phyloP scores from a whole-genome alignment of 1,140 invertebrate species.

The Drosophila bipectinata region DNA sequence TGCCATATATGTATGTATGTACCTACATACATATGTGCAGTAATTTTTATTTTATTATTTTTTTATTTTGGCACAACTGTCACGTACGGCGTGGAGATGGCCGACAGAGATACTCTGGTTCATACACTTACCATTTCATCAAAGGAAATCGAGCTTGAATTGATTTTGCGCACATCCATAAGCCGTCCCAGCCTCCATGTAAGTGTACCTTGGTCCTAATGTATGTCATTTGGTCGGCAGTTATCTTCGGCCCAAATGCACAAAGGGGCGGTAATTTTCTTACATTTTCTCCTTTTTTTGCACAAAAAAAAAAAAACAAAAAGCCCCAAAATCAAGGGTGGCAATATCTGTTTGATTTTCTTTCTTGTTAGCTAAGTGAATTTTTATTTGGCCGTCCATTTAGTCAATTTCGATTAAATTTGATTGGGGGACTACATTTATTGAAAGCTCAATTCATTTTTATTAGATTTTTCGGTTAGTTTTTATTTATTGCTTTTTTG shows the following conservation, averaged over 20 bases:
- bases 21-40: constrained; percentile 23
- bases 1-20: background rate
- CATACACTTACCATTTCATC: constrained; percentile 60
- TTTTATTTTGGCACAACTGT: constrained; percentile 59
- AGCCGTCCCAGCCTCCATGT: constrained; percentile 5
- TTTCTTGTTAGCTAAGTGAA: constrained; percentile 64
- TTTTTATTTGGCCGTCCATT: no score
- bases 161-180: constrained; percentile 58
- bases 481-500: no score
- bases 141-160: constrained; percentile 76
- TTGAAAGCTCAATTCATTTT: no score
- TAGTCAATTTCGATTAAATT: no score
- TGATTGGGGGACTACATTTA: no score
- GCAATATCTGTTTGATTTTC: constrained; percentile 8
- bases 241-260: constrained; percentile 63
- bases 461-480: no score
- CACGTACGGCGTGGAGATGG: constrained; percentile 50
- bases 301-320: constrained; percentile 11
- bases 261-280: constrained; percentile 64
- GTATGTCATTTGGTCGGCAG: constrained; percentile 69
- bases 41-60: constrained; percentile 20
- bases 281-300: constrained; percentile 14
- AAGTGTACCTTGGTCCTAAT: constrained; percentile 61
- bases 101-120: constrained; percentile 4
- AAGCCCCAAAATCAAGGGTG: constrained; percentile 1